These are phyloP conservation scores for Scophthalmus maximus DNA, from an alignment of 2,113 vertebrate species.

Conservation along the genomic window DNA sequence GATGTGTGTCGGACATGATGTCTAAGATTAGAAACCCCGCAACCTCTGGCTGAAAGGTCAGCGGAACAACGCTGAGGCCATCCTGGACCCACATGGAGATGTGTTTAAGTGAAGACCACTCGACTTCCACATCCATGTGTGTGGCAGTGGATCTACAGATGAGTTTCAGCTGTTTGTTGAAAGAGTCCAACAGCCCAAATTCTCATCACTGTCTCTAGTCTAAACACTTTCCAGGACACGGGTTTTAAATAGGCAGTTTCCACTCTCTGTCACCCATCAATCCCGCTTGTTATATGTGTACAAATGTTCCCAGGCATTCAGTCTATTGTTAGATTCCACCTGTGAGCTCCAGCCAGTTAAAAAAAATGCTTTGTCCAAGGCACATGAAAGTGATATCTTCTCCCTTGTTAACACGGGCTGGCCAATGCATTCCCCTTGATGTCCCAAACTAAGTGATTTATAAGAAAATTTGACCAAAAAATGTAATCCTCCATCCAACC, in stretches of 20 bases:
- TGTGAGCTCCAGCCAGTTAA: conserved; percentile 35
- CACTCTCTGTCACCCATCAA: conserved; percentile 18
- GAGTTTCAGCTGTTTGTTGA: conserved; percentile 76
- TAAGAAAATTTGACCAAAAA: conserved; percentile 58
- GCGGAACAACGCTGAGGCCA: conserved; percentile 41
- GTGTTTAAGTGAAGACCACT: conserved; percentile 69
- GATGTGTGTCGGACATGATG: background rate
- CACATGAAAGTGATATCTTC: conserved; percentile 52
- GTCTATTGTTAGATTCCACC: conserved; percentile 51
- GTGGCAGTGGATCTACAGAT: conserved; percentile 65
- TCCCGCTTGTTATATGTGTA: conserved; percentile 39
- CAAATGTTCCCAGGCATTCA: conserved; percentile 54
- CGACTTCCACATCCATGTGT: conserved; percentile 65
- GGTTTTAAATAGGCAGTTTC: conserved; percentile 67
- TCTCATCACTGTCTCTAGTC: conserved; percentile 67
- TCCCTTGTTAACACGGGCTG: conserved; percentile 41
- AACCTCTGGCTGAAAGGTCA: conserved; percentile 52
- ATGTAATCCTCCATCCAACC: conserved; percentile 47
- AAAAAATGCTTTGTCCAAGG: conserved; percentile 43
- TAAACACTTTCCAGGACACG: conserved; percentile 70
- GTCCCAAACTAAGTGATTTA: conserved; percentile 55
- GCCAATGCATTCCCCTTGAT: conserved; percentile 31
- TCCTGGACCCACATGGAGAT: conserved; percentile 57
- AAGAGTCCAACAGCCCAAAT: conserved; percentile 57
- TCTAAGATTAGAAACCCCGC: conserved; percentile 59